Evolutionary conservation across 2,797 vertebrate species (phyloP).

Genomic region (Bryconaethiops microstoma): DNA sequence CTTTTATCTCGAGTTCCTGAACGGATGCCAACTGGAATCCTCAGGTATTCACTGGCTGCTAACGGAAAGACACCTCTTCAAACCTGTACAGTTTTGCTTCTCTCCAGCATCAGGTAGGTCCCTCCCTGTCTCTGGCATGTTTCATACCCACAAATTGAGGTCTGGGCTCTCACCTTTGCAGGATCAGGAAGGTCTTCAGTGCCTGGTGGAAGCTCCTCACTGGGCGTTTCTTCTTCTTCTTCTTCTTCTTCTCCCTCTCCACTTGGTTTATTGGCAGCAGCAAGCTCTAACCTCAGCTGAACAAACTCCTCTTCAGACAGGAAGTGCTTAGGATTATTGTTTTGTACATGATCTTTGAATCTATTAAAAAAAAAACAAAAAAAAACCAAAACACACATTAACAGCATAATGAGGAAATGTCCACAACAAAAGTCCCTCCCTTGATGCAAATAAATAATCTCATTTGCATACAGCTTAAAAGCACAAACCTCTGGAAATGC

Average conservation of each 20-base stretch:
- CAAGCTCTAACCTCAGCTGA: slow-evolving; percentile 88
- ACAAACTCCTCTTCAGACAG: slow-evolving; percentile 93
- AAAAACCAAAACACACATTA: neutral
- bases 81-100: slow-evolving; percentile 70
- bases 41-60: slow-evolving; percentile 78
- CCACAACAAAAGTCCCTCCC: no score
- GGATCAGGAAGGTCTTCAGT: slow-evolving; percentile 93
- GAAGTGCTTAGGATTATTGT: slow-evolving; percentile 91
- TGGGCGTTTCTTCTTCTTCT: slow-evolving; percentile 64
- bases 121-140: slow-evolving; percentile 64
- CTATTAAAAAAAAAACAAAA: slow-evolving; percentile 64
- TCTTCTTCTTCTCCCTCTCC: slow-evolving; percentile 81
- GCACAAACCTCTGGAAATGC: slow-evolving; percentile 92
- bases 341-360: slow-evolving; percentile 96
- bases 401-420: neutral
- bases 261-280: slow-evolving; percentile 82
- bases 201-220: slow-evolving; percentile 87
- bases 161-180: slow-evolving; percentile 85
- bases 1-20: slow-evolving; percentile 74
- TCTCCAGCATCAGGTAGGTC: slow-evolving; percentile 68
- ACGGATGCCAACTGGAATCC: slow-evolving; percentile 78
- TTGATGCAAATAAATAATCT: no score
- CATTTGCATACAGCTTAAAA: neutral
- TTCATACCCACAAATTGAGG: slow-evolving; percentile 29
- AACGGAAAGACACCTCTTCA: slow-evolving; percentile 82